Evolutionary conservation across 2,888 invertebrate genomes (phyloP), one percentile per base, ranked within the genome.

Genomic region (Diogma glabrata): DNA sequence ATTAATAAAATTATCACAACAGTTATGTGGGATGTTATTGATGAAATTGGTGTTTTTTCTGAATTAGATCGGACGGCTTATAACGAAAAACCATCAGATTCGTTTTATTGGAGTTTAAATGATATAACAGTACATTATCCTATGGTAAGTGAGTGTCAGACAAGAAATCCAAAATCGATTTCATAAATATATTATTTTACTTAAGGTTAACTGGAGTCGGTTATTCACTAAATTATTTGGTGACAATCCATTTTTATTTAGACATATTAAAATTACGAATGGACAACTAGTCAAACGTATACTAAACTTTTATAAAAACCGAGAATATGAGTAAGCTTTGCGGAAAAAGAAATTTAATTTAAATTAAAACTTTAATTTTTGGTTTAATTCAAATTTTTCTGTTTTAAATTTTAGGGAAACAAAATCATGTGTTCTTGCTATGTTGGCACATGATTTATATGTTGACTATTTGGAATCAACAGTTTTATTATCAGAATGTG

Each of bases 391-490:
- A 10, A 26, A 26, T 26, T 26, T 26, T 26, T 26, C 7, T 26
- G 10, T 26, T 26, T 26, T 26, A 26, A 26, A 8, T 26, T 26
- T 26, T 10, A 47, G 46, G 23, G 26, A 47, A 16, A 47, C 24
- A 9, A 24, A 47, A 17, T 24, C 26, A 3, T 16, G 16, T 10
- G 14, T 47, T 9, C 10, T 47, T 12, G 26, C 24, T 16, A 26
- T 47, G 26, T 24, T 47, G 17, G 46, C 46, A 26, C 46, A 47
- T 10, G 46, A 47, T 17, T 26, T 47, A 14, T 47, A 47, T 26
- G 10, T 47, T 6, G 26, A 26, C 6, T 47, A 47, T 28, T 10
- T 47, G 16, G 17, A 26, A 3, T 12, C 5, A 9, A 24, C 46
- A 14, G 17, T 17, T 17, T 26, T 26, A 17, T 23, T 17, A 5